Evolutionary conservation across 1,140 invertebrate species (phyloP), one percentile per base, ranked within the genome.

Genomic region (Coelopa frigida): DNA sequence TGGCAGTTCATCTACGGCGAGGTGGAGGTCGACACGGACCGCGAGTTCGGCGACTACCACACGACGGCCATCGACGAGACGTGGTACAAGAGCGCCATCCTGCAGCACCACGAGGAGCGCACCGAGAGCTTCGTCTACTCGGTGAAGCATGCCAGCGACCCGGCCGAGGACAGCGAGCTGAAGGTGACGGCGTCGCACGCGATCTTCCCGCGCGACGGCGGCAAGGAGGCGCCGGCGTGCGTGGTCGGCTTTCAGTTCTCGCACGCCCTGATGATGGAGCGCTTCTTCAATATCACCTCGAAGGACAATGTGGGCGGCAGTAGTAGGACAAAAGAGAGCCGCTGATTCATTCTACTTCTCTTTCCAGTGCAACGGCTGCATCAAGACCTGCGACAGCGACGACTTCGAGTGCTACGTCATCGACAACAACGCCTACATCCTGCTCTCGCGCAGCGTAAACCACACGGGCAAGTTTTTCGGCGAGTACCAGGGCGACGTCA

Each of bases 1-100:
- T 93, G 89, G 87, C 83, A 88, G 61, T 77, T 84, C 52, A 76
- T 84, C 5, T 76, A 74, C 50, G 77, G 76, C 20, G 72, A 77
- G 17, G 70, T 62, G 37, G 66, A 70, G 37, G 62, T 69, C 11
- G 58, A 61, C 1, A 56, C 58, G 31, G 65, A 62, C 58, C 84
- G 81, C 10, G 80, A 84, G 47, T 93, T 93, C 62, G 85, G 87
- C 17, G 82, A 89, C 53, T 70, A 78, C 18, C 80, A 93, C 63
- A 80, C 78, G 12, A 78, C 78, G 42, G 83, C 91, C 1, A 87
- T 93, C 15, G 87, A 95, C 61, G 91, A 94, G 64, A 80, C 85
- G 0, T 96, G 91, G 86, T 97, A 96, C 61, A 86, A 87, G 62
- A 81, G 87, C 37, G 90, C 93, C 3, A 87, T 95, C 4, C 77